Percentiles rank a stretch among this genome's conserved stretches.
phyloP scores from a whole-genome alignment of 2,797 vertebrate species.

The Poecilia picta region DNA sequence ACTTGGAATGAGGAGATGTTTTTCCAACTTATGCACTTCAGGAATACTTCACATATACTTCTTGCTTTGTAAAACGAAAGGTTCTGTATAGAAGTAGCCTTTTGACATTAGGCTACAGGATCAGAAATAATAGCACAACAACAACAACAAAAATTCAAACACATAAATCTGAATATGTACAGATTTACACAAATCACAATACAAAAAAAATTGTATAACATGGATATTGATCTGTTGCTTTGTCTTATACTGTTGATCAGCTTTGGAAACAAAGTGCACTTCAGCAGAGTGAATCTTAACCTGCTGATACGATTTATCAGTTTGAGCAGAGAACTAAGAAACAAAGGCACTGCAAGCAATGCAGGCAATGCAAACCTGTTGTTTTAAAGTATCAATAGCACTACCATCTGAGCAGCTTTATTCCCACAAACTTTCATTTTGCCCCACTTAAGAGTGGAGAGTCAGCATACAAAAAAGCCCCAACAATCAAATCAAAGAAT shows the following conservation, averaged over 20 bases:
- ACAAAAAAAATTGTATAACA: conserved; percentile 26
- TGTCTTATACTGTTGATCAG: conserved; percentile 49
- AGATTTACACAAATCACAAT: conserved; percentile 50
- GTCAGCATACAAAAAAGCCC: neutral
- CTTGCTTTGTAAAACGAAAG: conserved; percentile 46
- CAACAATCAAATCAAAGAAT: neutral
- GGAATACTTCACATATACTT: conserved; percentile 21
- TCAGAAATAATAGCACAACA: conserved; percentile 24
- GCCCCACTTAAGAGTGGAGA: neutral
- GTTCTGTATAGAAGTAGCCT: conserved; percentile 25
- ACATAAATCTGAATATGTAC: conserved; percentile 30
- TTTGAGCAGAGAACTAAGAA: conserved; percentile 21
- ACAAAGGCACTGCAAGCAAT: conserved; percentile 36
- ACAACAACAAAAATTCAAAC: conserved; percentile 32
- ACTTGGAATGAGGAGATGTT: neutral
- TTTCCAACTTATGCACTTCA: conserved; percentile 1
- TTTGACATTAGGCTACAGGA: conserved; percentile 30
- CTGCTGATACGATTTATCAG: conserved; percentile 19
- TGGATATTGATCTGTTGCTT: conserved; percentile 40
- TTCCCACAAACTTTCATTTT: neutral
- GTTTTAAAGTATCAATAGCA: neutral
- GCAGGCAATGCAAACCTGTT: conserved; percentile 15
- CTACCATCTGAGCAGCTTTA: conserved; percentile 50
- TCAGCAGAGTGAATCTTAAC: conserved; percentile 42
- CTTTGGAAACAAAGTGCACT: conserved; percentile 65